Evolutionary conservation across 2,797 vertebrate genomes (phyloP).

Genomic region (Pelodytes ibericus): DNA sequence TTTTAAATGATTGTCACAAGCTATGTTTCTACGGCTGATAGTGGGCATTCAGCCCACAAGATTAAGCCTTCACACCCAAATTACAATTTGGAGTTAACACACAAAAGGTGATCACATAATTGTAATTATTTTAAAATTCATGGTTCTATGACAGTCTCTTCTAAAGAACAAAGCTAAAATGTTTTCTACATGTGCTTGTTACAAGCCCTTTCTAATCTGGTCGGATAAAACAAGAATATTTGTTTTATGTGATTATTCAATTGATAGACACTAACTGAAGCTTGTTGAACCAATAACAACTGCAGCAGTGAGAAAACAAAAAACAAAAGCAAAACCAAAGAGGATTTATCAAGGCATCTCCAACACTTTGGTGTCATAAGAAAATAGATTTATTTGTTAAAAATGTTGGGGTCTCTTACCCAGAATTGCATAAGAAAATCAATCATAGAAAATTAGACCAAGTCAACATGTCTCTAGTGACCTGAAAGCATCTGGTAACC

Average conservation of each 20-base stretch:
- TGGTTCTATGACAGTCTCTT: too few relatives aligned
- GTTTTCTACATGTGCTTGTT: too few relatives aligned
- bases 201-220: background rate
- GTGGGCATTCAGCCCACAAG: too few relatives aligned
- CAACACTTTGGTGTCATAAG: conserved; percentile 27
- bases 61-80: too few relatives aligned
- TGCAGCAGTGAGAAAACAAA: conserved; percentile 37
- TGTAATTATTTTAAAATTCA: too few relatives aligned
- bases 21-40: too few relatives aligned
- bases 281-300: conserved; percentile 2
- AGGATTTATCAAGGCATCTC: conserved; percentile 24
- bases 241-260: conserved; percentile 2
- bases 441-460: conserved; percentile 50
- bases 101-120: too few relatives aligned
- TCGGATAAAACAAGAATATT: conserved; percentile 1
- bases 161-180: too few relatives aligned
- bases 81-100: too few relatives aligned
- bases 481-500: conserved; percentile 53
- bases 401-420: conserved; percentile 42
- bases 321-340: conserved; percentile 30
- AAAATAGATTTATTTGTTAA: conserved; percentile 22
- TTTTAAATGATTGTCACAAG: too few relatives aligned
- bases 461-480: conserved; percentile 49
- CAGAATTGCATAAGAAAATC: conserved; percentile 44
- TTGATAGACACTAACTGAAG: background rate